These are phyloP conservation scores for Drosophila robusta DNA, from an alignment of 2,888 invertebrate genomes.

Conservation along the genomic window DNA sequence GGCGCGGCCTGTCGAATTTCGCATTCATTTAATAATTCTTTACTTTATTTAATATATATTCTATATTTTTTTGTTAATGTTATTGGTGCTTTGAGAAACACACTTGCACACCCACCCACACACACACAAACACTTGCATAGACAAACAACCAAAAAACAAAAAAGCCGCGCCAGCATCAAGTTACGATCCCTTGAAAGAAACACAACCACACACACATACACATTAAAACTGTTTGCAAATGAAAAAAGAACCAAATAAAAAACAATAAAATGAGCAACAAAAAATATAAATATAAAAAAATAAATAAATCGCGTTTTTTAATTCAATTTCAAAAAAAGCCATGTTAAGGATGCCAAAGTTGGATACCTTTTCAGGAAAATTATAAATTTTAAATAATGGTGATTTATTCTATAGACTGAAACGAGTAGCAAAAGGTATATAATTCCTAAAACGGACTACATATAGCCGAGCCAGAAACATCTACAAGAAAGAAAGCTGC, in stretches of 20 bases:
- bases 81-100: constrained; percentile 64
- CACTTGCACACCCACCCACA: constrained; percentile 11
- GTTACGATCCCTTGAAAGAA: constrained; percentile 19
- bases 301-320: constrained; percentile 3
- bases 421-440: too few relatives aligned
- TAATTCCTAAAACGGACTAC: too few relatives aligned
- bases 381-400: too few relatives aligned
- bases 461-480: too few relatives aligned
- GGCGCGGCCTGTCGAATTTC: constrained; percentile 49
- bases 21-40: constrained; percentile 38
- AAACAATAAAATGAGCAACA: constrained; percentile 55
- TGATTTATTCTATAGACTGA: too few relatives aligned
- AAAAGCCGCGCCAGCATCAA: constrained; percentile 28
- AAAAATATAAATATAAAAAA: constrained; percentile 23
- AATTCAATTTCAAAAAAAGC: too few relatives aligned
- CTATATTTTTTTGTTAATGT: constrained; percentile 49
- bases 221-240: constrained; percentile 47
- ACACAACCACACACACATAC: constrained; percentile 7
- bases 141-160: constrained; percentile 11
- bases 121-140: constrained; percentile 20
- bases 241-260: constrained; percentile 56
- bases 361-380: too few relatives aligned
- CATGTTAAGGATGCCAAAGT: too few relatives aligned
- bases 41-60: constrained; percentile 19
- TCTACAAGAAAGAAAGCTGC: too few relatives aligned